Percentiles rank a stretch among this genome's conserved stretches.
Evolutionary conservation across 2,797 vertebrate genomes (phyloP).

Genomic region (Oreortyx pictus): DNA sequence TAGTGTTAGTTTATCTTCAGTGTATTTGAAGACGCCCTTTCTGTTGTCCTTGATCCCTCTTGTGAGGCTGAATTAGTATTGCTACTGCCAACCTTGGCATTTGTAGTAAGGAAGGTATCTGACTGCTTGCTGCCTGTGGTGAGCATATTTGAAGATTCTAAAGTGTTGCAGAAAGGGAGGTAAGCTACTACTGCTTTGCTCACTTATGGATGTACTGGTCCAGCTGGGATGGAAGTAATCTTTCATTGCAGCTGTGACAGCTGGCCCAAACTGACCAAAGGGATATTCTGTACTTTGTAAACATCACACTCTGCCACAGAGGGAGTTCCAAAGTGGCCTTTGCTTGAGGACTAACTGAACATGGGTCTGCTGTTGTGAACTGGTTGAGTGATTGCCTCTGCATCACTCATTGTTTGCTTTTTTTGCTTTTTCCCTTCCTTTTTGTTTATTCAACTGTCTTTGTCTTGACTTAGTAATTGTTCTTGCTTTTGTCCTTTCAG

Average conservation of each 20-base stretch:
- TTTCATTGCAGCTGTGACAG: background rate
- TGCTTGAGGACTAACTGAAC: background rate
- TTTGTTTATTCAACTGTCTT: background rate
- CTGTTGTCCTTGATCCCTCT: too few species aligned
- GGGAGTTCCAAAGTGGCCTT: background rate
- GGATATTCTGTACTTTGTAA: background rate
- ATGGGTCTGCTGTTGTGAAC: background rate
- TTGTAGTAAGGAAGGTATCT: background rate
- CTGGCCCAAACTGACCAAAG: background rate
- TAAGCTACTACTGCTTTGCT: background rate
- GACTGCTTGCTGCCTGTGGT: background rate
- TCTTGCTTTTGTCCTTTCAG: background rate
- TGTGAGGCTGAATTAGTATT: too few species aligned
- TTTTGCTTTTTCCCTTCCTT: background rate
- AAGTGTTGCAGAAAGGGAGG: background rate
- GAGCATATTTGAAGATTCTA: background rate
- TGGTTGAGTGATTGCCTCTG: background rate
- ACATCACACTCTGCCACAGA: accelerated
- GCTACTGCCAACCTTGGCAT: background rate
- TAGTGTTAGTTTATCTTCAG: too few species aligned
- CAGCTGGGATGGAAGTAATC: background rate
- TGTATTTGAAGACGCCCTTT: too few species aligned
- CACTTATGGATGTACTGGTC: background rate
- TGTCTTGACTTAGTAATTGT: background rate
- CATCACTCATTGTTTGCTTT: background rate